A percentile compares a stretch with the other conserved stretches of the same genome.
phyloP scores from a whole-genome alignment of 2,113 vertebrate genomes.

The Crotalus tigris region DNA sequence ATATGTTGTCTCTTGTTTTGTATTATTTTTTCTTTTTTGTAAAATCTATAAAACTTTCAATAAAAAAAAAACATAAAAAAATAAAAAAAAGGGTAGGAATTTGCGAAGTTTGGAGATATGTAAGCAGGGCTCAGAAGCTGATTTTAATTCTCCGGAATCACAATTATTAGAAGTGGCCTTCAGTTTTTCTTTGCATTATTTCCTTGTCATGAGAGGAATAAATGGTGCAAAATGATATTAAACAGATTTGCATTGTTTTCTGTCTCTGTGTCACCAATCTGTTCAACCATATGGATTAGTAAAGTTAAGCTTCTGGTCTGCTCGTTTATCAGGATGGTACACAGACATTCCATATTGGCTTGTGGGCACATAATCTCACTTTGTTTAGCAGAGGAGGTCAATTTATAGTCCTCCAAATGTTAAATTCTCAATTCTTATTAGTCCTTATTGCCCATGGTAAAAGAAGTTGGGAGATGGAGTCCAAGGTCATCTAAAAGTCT shows the following conservation, averaged over 20 bases:
- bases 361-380: neutral
- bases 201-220: neutral
- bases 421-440: neutral
- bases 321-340: neutral
- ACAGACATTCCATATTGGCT: neutral
- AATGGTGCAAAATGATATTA: neutral
- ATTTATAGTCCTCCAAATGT: neutral
- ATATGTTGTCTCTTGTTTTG: no score
- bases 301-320: neutral
- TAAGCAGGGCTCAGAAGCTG: no score
- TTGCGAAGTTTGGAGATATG: neutral
- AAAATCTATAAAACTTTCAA: no score
- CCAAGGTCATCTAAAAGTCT: neutral
- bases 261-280: neutral
- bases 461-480: neutral
- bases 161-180: neutral
- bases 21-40: no score
- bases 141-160: neutral
- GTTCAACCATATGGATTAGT: neutral
- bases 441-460: neutral
- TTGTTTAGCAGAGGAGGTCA: neutral
- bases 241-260: neutral
- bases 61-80: no score
- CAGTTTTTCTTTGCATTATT: neutral
- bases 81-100: neutral